A percentile compares a stretch with the other conserved stretches of the same genome.
These are phyloP conservation scores for Idaea biselata DNA, from an alignment of 2,888 invertebrate species.

Conservation along the genomic window DNA sequence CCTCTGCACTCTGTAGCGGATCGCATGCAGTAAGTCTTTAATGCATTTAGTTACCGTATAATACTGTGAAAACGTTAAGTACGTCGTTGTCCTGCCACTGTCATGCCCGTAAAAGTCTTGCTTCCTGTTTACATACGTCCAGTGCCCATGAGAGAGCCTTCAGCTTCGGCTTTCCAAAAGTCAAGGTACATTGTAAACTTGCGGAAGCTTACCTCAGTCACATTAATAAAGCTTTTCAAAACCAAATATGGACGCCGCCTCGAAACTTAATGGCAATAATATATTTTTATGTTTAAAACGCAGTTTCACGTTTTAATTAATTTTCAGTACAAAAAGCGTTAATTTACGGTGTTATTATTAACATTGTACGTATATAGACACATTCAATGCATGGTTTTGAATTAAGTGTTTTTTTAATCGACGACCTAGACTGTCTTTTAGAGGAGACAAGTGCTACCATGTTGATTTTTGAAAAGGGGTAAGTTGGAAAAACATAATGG, in stretches of 20 bases:
- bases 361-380: too few species aligned
- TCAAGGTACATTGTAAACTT: conserved; percentile 16
- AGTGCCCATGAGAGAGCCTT: not conserved
- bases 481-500: too few species aligned
- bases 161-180: conserved; percentile 18
- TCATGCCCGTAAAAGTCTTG: not conserved
- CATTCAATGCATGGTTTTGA: too few species aligned
- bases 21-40: not conserved
- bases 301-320: not conserved
- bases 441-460: too few species aligned
- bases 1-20: not conserved
- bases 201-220: conserved; percentile 15
- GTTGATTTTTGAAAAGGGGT: too few species aligned
- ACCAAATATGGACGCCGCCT: conserved; percentile 14
- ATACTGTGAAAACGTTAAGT: not conserved
- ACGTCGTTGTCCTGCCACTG: conserved; percentile 1
- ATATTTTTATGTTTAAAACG: conserved; percentile 9
- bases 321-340: too few species aligned
- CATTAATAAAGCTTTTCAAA: conserved; percentile 9
- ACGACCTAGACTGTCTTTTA: too few species aligned
- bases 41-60: not conserved
- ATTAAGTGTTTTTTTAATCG: too few species aligned
- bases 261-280: conserved; percentile 11
- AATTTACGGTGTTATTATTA: too few species aligned
- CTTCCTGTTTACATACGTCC: conserved; percentile 13